phyloP scores from a whole-genome alignment of 2,888 invertebrate species.

The Mesorhabditis sp. region DNA sequence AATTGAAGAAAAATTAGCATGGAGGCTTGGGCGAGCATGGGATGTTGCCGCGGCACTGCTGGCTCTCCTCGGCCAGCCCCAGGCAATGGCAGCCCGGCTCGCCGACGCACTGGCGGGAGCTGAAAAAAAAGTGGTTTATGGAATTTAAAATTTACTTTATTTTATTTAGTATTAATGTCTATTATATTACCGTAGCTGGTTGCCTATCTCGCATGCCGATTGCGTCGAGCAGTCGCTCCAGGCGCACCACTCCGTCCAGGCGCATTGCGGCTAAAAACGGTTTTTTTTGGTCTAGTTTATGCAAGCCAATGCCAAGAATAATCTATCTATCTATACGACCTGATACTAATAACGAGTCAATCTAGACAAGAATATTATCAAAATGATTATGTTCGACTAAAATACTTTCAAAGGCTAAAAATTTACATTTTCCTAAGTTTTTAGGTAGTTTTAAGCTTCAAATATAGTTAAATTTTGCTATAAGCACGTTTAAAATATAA shows the following conservation, averaged over 20 bases:
- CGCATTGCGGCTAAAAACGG: slow-evolving; percentile 32
- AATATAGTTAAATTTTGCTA: too few relatives aligned
- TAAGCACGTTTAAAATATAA: too few relatives aligned
- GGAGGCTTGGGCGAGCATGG: slow-evolving; percentile 38
- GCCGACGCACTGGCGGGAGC: slow-evolving; percentile 49
- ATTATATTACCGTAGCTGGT: slow-evolving; percentile 16
- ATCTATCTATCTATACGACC: too few relatives aligned
- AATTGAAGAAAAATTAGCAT: slow-evolving; percentile 20
- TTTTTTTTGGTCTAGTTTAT: too few relatives aligned
- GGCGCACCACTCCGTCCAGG: slow-evolving; percentile 46
- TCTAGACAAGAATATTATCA: too few relatives aligned
- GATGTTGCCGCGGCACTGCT: slow-evolving; percentile 42
- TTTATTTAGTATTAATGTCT: not conserved
- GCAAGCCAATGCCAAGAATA: too few relatives aligned
- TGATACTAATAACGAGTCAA: too few relatives aligned
- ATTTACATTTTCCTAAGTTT: too few relatives aligned
- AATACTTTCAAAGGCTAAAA: too few relatives aligned
- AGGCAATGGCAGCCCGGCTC: slow-evolving; percentile 48
- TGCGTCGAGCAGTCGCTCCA: slow-evolving; percentile 46
- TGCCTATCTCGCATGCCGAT: slow-evolving; percentile 41
- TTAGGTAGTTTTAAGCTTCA: too few relatives aligned
- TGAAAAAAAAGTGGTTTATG: slow-evolving; percentile 10
- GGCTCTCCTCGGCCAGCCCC: slow-evolving; percentile 42
- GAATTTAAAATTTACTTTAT: not conserved
- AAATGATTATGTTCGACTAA: too few relatives aligned